phyloP scores from a whole-genome alignment of 2,888 invertebrate genomes.

The Orgyia antiqua region DNA sequence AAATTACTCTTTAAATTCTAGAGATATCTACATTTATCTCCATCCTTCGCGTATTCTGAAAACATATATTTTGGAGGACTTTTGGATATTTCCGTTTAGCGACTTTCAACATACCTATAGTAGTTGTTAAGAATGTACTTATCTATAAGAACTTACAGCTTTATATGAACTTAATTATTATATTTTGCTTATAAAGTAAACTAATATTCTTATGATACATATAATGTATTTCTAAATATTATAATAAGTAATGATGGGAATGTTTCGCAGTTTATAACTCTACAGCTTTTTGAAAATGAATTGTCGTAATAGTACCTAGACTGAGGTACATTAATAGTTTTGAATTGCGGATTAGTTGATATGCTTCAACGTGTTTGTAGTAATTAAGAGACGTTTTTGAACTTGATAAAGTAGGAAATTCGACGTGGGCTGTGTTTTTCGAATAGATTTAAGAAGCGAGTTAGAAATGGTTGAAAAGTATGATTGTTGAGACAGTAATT shows the following conservation, averaged over 20 bases:
- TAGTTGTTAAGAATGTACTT: slow-evolving; percentile 44
- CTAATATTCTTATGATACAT: slow-evolving; percentile 49
- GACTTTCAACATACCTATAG: slow-evolving; percentile 45
- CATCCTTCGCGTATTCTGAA: slow-evolving; percentile 49
- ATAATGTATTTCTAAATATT: slow-evolving; percentile 34
- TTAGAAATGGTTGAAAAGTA: too few relatives aligned
- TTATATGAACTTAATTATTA: slow-evolving; percentile 39
- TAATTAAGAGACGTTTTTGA: slow-evolving; percentile 42
- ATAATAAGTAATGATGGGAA: too few relatives aligned
- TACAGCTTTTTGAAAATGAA: slow-evolving; percentile 30
- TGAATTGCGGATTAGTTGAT: slow-evolving; percentile 56
- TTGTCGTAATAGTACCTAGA: too few relatives aligned
- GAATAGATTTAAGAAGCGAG: slow-evolving; percentile 57
- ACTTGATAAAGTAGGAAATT: slow-evolving; percentile 57
- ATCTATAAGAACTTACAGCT: slow-evolving; percentile 47
- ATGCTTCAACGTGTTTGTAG: slow-evolving; percentile 47
- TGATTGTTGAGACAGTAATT: too few relatives aligned
- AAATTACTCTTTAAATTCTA: slow-evolving; percentile 24
- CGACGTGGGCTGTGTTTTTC: slow-evolving; percentile 67
- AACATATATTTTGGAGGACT: slow-evolving; percentile 63
- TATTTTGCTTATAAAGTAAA: slow-evolving; percentile 48
- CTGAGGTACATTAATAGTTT: slow-evolving; percentile 30
- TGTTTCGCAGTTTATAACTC: slow-evolving; percentile 36
- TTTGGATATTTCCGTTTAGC: slow-evolving; percentile 67
- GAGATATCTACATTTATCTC: slow-evolving; percentile 31